Conservation (phyloP, 2,888 invertebrate species). For the Ophraella communa region DNA sequence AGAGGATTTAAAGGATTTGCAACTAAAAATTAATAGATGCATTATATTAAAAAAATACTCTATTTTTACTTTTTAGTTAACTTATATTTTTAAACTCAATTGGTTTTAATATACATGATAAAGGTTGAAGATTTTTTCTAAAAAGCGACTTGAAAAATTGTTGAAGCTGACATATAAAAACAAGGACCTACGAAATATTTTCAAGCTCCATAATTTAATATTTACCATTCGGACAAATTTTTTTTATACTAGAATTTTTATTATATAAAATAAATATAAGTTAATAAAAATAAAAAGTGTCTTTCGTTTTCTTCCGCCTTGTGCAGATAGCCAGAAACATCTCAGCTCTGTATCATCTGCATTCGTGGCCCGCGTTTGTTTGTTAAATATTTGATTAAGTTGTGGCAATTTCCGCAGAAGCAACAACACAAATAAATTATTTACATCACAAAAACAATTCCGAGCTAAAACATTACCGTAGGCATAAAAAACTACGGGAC, state of each 20-base stretch:
- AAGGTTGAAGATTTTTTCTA: too few species aligned
- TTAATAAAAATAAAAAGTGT: not conserved
- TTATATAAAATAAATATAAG: too few species aligned
- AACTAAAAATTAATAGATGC: too few species aligned
- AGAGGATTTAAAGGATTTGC: too few species aligned
- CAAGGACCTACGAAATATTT: not conserved
- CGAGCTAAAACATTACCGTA: conserved; percentile 13
- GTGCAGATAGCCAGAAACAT: not conserved
- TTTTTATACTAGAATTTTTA: not conserved
- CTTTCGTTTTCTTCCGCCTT: not conserved
- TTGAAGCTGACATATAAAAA: too few species aligned
- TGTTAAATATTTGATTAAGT: conserved; percentile 22
- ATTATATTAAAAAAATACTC: too few species aligned
- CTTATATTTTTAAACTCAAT: too few species aligned
- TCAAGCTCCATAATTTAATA: not conserved
- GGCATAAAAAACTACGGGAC: conserved; percentile 7
- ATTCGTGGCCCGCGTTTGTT: conserved; percentile 1
- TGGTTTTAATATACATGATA: too few species aligned
- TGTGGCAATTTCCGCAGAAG: conserved; percentile 22
- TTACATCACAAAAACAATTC: conserved; percentile 23
- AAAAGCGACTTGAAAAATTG: too few species aligned
- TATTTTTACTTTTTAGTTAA: too few species aligned
- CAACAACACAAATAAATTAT: conserved; percentile 28
- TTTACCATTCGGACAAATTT: not conserved
- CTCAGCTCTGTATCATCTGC: conserved; percentile 12